These are phyloP conservation scores for Diploptera punctata DNA, from an alignment of 2,888 invertebrate genomes.

Conservation along the genomic window DNA sequence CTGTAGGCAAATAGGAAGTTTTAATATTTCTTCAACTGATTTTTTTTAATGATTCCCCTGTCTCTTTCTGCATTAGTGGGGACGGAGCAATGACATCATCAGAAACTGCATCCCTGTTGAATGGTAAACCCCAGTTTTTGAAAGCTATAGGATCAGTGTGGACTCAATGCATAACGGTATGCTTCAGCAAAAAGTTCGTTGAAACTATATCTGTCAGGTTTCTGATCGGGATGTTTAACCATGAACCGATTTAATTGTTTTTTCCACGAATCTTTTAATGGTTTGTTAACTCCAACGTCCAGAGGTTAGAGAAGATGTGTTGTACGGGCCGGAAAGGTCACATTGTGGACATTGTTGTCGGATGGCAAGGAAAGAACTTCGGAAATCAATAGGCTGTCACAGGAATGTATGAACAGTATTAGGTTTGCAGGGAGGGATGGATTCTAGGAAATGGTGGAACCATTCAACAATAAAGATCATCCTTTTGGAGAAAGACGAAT, in stretches of 20 bases:
- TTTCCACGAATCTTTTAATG: not conserved
- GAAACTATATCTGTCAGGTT: constrained; percentile 3
- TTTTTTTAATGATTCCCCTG: not conserved
- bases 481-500: no score
- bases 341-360: not conserved
- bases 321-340: not conserved
- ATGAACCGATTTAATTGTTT: not conserved
- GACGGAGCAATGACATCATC: constrained; percentile 11
- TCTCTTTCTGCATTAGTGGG: not conserved
- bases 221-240: not conserved
- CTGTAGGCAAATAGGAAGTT: constrained; percentile 5
- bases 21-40: not conserved
- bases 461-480: not conserved
- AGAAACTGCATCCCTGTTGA: not conserved
- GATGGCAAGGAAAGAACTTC: not conserved
- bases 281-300: constrained; percentile 15
- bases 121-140: not conserved
- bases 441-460: no score
- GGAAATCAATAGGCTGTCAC: not conserved
- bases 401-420: not conserved
- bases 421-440: not conserved
- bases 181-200: no score
- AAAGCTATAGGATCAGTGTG: constrained; percentile 8
- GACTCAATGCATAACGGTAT: not conserved
- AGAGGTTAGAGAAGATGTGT: not conserved